These are phyloP conservation scores for Lucilia cuprina DNA, from an alignment of 1,140 invertebrate genomes.

Conservation along the genomic window DNA sequence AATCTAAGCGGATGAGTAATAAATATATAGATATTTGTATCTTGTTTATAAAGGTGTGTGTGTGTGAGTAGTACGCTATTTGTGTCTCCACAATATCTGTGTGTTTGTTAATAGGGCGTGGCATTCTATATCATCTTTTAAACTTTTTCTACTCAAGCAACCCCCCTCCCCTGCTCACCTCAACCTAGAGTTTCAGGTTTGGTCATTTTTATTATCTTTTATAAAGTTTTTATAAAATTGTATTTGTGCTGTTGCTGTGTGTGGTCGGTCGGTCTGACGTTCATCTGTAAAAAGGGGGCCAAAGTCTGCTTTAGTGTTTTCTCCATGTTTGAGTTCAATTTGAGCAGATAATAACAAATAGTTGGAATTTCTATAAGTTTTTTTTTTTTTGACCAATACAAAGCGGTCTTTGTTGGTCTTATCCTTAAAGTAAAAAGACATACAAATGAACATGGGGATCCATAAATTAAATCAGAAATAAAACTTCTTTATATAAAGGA, in stretches of 20 bases:
- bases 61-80: not conserved
- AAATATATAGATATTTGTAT: not conserved
- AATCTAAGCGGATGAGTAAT: not conserved
- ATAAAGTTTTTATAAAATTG: not conserved
- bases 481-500: too few relatives aligned
- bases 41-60: not conserved
- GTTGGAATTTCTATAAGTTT: not conserved
- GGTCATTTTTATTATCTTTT: slow-evolving; percentile 22
- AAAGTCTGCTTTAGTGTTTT: not conserved
- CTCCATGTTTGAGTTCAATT: not conserved
- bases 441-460: too few relatives aligned
- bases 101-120: slow-evolving; percentile 2
- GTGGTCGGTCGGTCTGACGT: too few relatives aligned
- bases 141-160: not conserved
- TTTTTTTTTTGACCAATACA: not conserved
- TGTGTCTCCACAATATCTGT: not conserved
- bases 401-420: not conserved
- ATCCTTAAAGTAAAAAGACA: too few relatives aligned
- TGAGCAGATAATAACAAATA: not conserved
- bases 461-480: too few relatives aligned
- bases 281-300: not conserved
- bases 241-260: not conserved
- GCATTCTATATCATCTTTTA: not conserved
- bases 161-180: not conserved
- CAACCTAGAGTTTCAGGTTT: not conserved